Evolutionary conservation across 2,888 invertebrate genomes (phyloP), one percentile per base, ranked within the genome.

Genomic region (Amphiduros pacificus): DNA sequence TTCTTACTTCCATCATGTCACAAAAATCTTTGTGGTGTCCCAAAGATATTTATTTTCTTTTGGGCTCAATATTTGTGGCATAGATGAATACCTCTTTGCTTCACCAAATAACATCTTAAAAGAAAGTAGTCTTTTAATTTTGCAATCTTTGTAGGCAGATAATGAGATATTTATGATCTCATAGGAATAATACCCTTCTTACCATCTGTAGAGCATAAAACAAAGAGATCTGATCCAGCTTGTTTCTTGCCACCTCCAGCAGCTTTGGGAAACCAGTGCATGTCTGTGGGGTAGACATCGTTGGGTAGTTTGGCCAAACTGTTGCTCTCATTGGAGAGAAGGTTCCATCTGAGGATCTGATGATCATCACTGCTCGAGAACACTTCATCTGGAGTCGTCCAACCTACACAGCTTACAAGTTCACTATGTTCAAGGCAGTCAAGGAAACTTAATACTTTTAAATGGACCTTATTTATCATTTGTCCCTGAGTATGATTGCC

Each of bases 321-420:
- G 70, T 89, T 87, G 60, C 91, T 89, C 80, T 92, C 93, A 68
- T 89, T 89, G 64, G 41, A 90, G 2, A 90, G 87, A 22, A 93
- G 86, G 79, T 91, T 93, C 96, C 96, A 97, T 80, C 91, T 90
- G 57, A 91, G 84, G 53, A 95, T 86, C 75, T 90, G 88, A 79
- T 93, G 94, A 80, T 98, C 96, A 80, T 97, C 97, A n/a, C 94
- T 94, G 31, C 91, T 91, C 27, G 94, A 93, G 84, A 91, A 93
- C 53, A 95, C 90, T 82, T 97, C 96, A 82, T 97, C 96, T 29
- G 92, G 89, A 72, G 90, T 92, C 80, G 91, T 91, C 97, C 97
- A 98, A 70, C 91, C 91, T 17, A 94, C 90, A 81, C 94, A 94
- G 64, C 92, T 90, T 14, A 93, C 90, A n/a, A 91, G 87, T 73